Conservation (phyloP, 2,888 invertebrate genomes). For the Pachydiplax longipennis region DNA sequence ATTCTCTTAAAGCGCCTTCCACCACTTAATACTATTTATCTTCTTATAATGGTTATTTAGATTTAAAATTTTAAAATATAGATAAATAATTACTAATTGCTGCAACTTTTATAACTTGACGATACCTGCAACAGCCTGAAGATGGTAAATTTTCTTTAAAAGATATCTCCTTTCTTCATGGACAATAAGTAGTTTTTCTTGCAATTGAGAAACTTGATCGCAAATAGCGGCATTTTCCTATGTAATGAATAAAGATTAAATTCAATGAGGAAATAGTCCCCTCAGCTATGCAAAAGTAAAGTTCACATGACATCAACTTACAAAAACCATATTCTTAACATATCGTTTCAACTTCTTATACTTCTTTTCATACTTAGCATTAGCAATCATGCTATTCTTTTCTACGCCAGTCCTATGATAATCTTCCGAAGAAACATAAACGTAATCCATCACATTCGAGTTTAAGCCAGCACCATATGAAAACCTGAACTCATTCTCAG, state of each 20-base stretch:
- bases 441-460: not conserved
- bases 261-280: not conserved
- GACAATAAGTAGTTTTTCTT: constrained; percentile 79
- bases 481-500: not conserved
- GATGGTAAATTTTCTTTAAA: constrained; percentile 70
- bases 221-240: constrained; percentile 69
- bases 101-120: not conserved
- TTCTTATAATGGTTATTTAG: not conserved
- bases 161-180: constrained; percentile 86
- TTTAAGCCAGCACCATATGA: not conserved
- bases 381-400: constrained; percentile 29
- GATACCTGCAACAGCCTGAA: constrained; percentile 56
- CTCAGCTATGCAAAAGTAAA: not conserved
- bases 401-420: not conserved
- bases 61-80: too few species aligned
- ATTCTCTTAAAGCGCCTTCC: not conserved
- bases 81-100: not conserved
- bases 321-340: constrained; percentile 59
- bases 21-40: not conserved
- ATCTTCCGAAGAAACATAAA: constrained; percentile 5
- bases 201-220: constrained; percentile 86
- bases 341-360: constrained; percentile 57
- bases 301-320: constrained; percentile 53
- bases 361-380: constrained; percentile 56
- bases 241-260: constrained; percentile 10